These are phyloP conservation scores for Pachyramphus minor DNA, from an alignment of 2,113 vertebrate genomes.

Conservation along the genomic window DNA sequence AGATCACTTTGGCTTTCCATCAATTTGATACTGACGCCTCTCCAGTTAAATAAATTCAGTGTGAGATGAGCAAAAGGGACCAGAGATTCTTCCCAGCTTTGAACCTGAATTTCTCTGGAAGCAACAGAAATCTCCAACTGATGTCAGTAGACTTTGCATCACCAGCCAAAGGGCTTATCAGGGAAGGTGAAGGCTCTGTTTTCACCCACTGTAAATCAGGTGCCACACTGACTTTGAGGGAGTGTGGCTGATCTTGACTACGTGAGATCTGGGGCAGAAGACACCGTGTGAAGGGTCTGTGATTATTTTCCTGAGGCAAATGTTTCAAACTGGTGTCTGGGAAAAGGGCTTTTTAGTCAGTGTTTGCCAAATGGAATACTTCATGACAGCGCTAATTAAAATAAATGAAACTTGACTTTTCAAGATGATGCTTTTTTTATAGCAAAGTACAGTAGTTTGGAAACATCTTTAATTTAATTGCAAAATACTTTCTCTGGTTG, in stretches of 20 bases:
- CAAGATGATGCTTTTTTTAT: constrained; percentile 37
- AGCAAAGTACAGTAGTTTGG: constrained; percentile 60
- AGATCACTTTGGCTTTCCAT: constrained; percentile 64
- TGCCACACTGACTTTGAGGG: neutral
- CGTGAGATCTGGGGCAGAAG: neutral
- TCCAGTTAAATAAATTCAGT: neutral
- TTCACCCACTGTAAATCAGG: neutral
- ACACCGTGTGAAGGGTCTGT: neutral
- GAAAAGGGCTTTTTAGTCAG: constrained; percentile 31
- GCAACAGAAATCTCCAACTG: neutral
- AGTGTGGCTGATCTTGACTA: neutral
- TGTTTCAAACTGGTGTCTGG: neutral
- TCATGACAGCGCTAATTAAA: constrained; percentile 51
- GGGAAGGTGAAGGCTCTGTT: neutral
- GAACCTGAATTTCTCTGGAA: neutral
- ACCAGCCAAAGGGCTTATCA: rapidly evolving
- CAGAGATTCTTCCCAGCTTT: neutral
- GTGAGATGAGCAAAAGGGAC: neutral
- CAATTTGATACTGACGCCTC: constrained; percentile 27
- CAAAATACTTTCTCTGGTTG: constrained; percentile 49
- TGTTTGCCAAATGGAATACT: neutral
- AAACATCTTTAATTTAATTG: constrained; percentile 69
- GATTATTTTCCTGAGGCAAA: neutral
- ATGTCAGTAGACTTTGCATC: neutral
- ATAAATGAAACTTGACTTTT: constrained; percentile 68